Evolutionary conservation across 2,113 vertebrate species (phyloP), one percentile per base, ranked within the genome.

Genomic region (Vicugna pacos): DNA sequence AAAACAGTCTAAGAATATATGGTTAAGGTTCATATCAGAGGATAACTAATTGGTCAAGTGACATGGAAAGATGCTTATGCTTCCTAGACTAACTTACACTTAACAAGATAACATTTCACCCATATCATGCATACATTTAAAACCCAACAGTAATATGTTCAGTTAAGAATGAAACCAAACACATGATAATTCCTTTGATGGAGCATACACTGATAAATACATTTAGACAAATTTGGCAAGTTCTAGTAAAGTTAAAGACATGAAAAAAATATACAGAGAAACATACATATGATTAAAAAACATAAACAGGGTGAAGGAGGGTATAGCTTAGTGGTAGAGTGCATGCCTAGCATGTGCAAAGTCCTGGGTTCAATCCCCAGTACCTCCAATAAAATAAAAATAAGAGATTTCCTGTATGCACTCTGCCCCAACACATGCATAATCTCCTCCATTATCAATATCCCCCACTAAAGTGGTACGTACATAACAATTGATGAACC

Each of bases 221-320:
- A 77, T 32, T 89, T 62, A 64, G 35, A 79, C 82, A 46, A 92
- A 83, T 89, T 88, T 92, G 60, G 54, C 12, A 48, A 80, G 65
- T 58, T n/a, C 35, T 56, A 28, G 14, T 56, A 76, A 83, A 72
- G 35, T 76, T 46, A 77, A 92, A 93, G 20, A 84, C 50, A 19
- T 79, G 16, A 89, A 94, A 72, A 72, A 64, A 72, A 35, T n/a
- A 67, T 89, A 69, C 12, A 67, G 42, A 52, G 58, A 85, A 80
- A 65, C 20, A 28, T 65, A 4, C n/a, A 32, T 84, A 26, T 72
- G 35, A 83, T 72, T 89, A 56, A 94, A 92, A 89, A 48, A 65
- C 0, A 58, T 28, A 52, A 64, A 77, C 5, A 88, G 24, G 38
- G 38, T 42, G 38, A 42, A 42, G 38, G 38, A 42, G 38, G 38